Base-by-base conservation (phyloP, 2,797 vertebrate species). In the Manis javanica region DNA sequence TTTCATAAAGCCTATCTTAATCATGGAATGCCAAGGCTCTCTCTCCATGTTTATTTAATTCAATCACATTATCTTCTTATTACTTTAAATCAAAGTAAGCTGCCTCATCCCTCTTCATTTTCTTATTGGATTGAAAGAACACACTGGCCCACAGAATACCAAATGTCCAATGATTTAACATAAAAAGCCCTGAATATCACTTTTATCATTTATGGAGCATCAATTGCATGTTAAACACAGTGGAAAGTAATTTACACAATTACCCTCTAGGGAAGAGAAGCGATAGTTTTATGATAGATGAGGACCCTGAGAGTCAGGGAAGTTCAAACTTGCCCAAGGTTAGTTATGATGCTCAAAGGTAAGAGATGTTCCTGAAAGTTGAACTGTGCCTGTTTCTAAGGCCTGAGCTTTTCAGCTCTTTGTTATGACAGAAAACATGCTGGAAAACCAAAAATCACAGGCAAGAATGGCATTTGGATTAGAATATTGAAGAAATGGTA, bases 81-180 rank as follows among this genome's bases (percentile, higher is more conserved):
- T 68, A 46, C 5, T 31, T 79, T 82, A 72, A 71, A 46, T 92
- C 12, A 77, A 93, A 87, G 3, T 53, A 24, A 78, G 12, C 29
- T 57, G 18, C 55, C 14, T 64, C 5, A 68, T 51, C 2, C 21
- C 49, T 46, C 31, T 81, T 96, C 31, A 86, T 37, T 21, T 31
- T 57, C 34, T 2, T 79, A 42, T 4, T 90, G 24, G 4, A 74
- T 4, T 95, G 42, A 90, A 91, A 53, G 23, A 77, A 66, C 12
- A 12, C 16, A 77, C 5, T 85, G 39, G 14, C 2, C 18, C 34
- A 82, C 15, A 74, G 81, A 78, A 42, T 4, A 29, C 69, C 61
- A 72, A 57, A 51, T 39, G 7, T 78, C 49, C 49, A 63, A 46
- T 81, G 6, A 3, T 31, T 89, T 89, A 78, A 93, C 77, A 71